Base-by-base conservation (phyloP, 2,113 vertebrate species). In the Oncorhynchus masou region DNA sequence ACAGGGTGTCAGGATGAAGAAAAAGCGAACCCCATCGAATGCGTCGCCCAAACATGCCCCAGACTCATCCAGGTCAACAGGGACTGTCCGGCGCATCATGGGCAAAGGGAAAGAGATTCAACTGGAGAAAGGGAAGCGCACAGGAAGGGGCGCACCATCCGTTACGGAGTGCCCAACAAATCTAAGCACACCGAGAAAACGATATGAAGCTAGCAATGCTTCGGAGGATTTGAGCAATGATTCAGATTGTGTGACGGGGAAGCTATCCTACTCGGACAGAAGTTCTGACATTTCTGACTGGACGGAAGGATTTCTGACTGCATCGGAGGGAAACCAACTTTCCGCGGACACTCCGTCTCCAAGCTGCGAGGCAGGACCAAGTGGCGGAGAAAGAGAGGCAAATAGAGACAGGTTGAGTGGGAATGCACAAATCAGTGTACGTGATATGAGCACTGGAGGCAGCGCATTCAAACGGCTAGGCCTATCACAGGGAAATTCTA, bases 201-300 rank as follows among this genome's bases (percentile, higher is more conserved):
- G 91, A 3, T 91, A 91, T 2, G 92, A 93, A 12, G 91, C 88
- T 62, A 91, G 89, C 75, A 92, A 89, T 74, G 75, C 90, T 3
- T 92, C 91, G 1, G 91, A 93, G 76, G 91, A 91, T 48, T 79
- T 87, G 70, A 90, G 87, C 85, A 93, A 92, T 74, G 91, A 92
- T 78, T 90, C 88, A 15, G 88, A 88, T 74, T 91, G 88, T 84
- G 67, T 88, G 71, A 81, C 91, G 22, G 81, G 91, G 51, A 94
- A 94, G 19, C 83, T 88, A n/a, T 94, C 93, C 77, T 92, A 93
- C 82, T 94, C 95, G 2, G 96, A 96, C 93, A 97, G 95, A 93
- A 95, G 96, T 92, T 97, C 96, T 5, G 96, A 97, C 84, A 94
- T 92, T 45, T 96, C 95, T n/a, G 96, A 97, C 81, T 95, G 94